Base-by-base conservation (phyloP, 2,888 invertebrate genomes). In the Cryptosula pallasiana region DNA sequence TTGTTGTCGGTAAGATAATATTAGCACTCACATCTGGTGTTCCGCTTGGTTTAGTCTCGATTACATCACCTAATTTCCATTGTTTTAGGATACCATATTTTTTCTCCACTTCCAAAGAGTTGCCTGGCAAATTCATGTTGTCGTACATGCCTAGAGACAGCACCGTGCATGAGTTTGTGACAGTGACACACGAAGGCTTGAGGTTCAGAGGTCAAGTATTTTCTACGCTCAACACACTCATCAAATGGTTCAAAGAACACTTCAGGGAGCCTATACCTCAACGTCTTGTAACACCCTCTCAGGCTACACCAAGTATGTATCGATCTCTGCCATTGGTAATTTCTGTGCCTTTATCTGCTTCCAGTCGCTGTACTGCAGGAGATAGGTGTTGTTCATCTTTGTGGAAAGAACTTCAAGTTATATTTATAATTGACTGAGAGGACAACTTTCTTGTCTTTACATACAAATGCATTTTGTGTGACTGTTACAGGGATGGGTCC, bases 171-270 rank as follows among this genome's bases (percentile, higher is more conserved):
- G 99, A 99, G 84, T 97, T 92, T 82, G 88, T 98, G 0, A 91
- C 94, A 0, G 90, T 97, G 0, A 91, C 91, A 1, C 93, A 95
- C 0, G 95, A 97, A 76, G 99, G 99, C 0, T 92, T 94, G 83
- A 89, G 92, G 72, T 99, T 94, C 85, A 87, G 98, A 32, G 75
- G 77, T 3, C 90, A 91, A 76, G 89, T 91, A 83, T 98, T 98
- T 85, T 91, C 92, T 77, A 90, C 92, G 0, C 87, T 95, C 0
- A 89, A 89, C 57, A 88, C 89, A 16, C 83, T 98, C 73, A 89
- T 99, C 79, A 91, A 92, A 74, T 99, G 97, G 97, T 99, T 99
- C 86, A 99, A 99, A 83, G 94, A 95, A 85, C 95, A 99, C 84
- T 99, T 95, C 87, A 88, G 94, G 76, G 96, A 97, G 81, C 93